These are phyloP conservation scores for Hypomesus transpacificus DNA, from an alignment of 2,113 vertebrate species.

Conservation along the genomic window DNA sequence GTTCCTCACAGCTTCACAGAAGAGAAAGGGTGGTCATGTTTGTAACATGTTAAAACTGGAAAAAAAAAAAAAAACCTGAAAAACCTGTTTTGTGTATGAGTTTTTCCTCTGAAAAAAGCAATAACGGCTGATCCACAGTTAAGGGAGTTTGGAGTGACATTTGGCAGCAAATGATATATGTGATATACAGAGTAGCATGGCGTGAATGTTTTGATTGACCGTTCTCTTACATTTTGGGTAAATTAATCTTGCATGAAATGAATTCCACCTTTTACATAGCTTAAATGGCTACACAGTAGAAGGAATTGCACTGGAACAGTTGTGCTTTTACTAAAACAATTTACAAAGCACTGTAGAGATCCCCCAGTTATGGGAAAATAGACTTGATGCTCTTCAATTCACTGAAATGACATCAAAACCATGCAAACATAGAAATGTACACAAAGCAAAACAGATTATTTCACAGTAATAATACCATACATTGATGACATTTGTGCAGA, in stretches of 20 bases:
- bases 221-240: no score
- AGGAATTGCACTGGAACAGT: no score
- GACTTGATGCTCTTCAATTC: background rate
- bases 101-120: conserved; percentile 7
- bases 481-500: conserved; percentile 45
- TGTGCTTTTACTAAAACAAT: background rate
- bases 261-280: no score
- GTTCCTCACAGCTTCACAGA: conserved; percentile 70
- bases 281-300: no score
- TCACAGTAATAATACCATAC: conserved; percentile 48
- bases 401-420: conserved; percentile 31
- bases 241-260: no score
- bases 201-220: no score
- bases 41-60: conserved; percentile 64
- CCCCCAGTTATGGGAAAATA: background rate
- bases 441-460: conserved; percentile 36
- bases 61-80: no score
- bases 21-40: conserved; percentile 73
- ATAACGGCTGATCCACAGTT: background rate
- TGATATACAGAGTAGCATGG: conserved; percentile 8
- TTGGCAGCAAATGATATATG: conserved; percentile 32
- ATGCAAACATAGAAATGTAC: conserved; percentile 41
- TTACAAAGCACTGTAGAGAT: conserved; percentile 3
- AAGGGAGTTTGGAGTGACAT: conserved; percentile 1
- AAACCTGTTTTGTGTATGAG: conserved; percentile 48